Conservation (phyloP, 2,888 invertebrate species). For the Cheilosia urbana region DNA sequence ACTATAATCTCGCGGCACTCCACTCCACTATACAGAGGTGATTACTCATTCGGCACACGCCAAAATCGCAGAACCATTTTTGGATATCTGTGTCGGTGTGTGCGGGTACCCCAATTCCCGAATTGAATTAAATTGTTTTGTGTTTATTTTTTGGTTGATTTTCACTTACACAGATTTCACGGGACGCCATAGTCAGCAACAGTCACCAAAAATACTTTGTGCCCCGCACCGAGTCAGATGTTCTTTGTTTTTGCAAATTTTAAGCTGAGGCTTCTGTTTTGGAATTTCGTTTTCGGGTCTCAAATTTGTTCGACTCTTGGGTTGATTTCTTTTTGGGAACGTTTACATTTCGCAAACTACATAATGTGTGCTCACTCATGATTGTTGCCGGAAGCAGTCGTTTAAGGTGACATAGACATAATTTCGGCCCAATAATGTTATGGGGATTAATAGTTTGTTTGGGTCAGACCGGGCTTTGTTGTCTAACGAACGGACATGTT, state of each 20-base stretch:
- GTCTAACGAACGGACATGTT: no score
- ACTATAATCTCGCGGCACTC: constrained; percentile 16
- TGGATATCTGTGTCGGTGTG: constrained; percentile 48
- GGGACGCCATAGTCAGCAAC: neutral
- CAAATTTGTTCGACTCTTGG: constrained; percentile 18
- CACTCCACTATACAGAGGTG: constrained; percentile 10
- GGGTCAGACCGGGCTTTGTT: no score
- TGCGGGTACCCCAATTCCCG: constrained; percentile 56
- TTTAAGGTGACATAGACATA: constrained; percentile 57
- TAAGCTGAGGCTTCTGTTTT: constrained; percentile 34
- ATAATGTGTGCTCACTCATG: constrained; percentile 1
- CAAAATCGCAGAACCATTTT: constrained; percentile 55
- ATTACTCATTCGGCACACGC: constrained; percentile 73
- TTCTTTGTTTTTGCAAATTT: constrained; percentile 30
- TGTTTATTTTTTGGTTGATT: constrained; percentile 20
- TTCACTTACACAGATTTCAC: constrained; percentile 28
- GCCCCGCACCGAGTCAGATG: constrained; percentile 1
- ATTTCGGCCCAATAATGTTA: constrained; percentile 21
- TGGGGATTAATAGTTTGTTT: no score
- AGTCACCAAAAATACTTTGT: neutral
- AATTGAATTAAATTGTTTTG: constrained; percentile 13
- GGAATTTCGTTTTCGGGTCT: constrained; percentile 12
- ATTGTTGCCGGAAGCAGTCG: constrained; percentile 38
- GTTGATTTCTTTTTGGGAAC: constrained; percentile 32
- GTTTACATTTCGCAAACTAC: constrained; percentile 11